Percentiles rank a stretch among this genome's conserved stretches.
These are phyloP conservation scores for Fringilla coelebs DNA, from an alignment of 2,797 vertebrate species.

Conservation along the genomic window DNA sequence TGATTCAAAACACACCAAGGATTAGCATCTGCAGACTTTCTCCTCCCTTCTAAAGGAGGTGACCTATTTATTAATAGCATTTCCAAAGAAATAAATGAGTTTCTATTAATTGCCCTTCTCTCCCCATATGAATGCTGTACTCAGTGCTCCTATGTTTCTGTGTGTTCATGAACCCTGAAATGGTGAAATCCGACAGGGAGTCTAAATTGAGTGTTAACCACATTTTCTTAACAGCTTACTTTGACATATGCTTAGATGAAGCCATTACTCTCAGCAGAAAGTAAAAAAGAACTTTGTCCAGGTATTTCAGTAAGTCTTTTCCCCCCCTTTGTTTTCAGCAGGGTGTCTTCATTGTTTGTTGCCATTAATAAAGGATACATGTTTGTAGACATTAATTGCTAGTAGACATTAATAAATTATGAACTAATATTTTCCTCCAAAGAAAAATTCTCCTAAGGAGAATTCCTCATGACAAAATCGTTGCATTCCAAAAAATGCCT, in stretches of 20 bases:
- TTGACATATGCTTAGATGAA: background rate
- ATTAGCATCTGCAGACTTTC: background rate
- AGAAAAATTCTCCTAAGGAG: background rate
- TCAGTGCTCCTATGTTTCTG: background rate
- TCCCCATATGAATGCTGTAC: background rate
- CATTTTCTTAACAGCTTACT: background rate
- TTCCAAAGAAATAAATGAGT: background rate
- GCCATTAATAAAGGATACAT: background rate
- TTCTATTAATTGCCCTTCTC: background rate
- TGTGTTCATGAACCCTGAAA: background rate
- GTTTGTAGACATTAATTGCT: background rate
- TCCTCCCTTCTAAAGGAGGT: background rate
- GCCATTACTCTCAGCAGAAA: background rate
- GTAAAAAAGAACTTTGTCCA: background rate
- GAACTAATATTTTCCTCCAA: background rate
- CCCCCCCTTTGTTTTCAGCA: rapidly evolving
- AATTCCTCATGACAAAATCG: background rate
- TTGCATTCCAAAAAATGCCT: background rate
- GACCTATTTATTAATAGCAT: background rate
- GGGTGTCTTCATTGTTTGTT: background rate
- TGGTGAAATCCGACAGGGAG: background rate
- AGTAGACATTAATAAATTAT: background rate
- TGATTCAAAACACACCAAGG: background rate
- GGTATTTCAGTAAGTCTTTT: background rate
- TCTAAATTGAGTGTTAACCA: background rate